A percentile compares a stretch with the other conserved stretches of the same genome.
Conservation (phyloP, 1,140 invertebrate species). For the Habropoda laboriosa region DNA sequence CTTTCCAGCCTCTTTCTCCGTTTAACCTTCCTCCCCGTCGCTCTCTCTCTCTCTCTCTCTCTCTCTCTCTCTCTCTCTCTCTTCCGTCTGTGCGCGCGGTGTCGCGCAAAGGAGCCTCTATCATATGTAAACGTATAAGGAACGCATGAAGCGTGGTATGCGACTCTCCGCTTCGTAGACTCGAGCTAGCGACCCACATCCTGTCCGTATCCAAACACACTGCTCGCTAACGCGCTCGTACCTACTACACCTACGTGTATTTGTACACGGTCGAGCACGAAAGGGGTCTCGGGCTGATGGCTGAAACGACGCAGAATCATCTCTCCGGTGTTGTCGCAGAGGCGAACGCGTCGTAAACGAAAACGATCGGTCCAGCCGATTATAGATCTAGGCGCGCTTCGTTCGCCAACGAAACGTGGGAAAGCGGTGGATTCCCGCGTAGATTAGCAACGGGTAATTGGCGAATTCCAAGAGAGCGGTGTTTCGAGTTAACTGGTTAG, state of each 20-base stretch:
- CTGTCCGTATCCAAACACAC: conserved; percentile 67
- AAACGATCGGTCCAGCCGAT: too few relatives aligned
- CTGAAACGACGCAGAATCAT: background rate
- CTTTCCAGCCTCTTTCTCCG: conserved; percentile 15
- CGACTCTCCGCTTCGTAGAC: conserved; percentile 70
- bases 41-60: background rate
- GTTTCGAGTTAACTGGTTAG: too few relatives aligned
- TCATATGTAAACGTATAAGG: conserved; percentile 66
- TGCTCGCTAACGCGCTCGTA: conserved; percentile 45
- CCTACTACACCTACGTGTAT: conserved; percentile 49
- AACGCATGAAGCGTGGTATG: conserved; percentile 62
- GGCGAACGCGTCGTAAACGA: too few relatives aligned
- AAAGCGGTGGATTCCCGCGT: too few relatives aligned
- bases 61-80: background rate
- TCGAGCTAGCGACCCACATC: conserved; percentile 77
- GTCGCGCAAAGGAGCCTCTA: conserved; percentile 67
- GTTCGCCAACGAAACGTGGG: background rate
- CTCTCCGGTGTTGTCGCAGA: background rate
- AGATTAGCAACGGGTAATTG: too few relatives aligned
- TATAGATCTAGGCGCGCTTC: background rate
- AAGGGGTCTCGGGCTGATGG: background rate
- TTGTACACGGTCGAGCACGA: conserved; percentile 47
- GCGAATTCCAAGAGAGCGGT: too few relatives aligned
- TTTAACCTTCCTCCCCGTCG: conserved; percentile 8
- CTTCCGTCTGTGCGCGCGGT: conserved; percentile 41